Conservation (phyloP, 2,113 vertebrate species). For the Protobothrops flavoviridis region DNA sequence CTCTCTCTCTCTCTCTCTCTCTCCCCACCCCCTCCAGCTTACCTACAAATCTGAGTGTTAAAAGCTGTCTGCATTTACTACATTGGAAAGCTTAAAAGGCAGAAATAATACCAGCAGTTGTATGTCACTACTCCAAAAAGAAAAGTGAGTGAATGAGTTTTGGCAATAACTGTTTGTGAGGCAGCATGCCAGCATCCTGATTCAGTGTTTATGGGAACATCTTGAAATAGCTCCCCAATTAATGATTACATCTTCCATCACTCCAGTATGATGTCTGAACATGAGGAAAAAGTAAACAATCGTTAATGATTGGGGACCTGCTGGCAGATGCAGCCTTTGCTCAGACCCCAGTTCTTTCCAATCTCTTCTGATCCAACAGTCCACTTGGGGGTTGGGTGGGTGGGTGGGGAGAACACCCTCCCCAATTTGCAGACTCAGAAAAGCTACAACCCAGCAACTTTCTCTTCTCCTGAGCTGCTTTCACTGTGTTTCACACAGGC, state of each 20-base stretch:
- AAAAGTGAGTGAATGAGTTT: constrained; percentile 3
- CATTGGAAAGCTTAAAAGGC: constrained; percentile 60
- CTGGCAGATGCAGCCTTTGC: constrained; percentile 58
- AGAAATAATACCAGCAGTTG: constrained; percentile 68
- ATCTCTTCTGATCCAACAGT: constrained; percentile 60
- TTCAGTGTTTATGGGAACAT: constrained; percentile 81
- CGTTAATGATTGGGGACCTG: constrained; percentile 68
- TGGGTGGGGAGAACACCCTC: neutral
- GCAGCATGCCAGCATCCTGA: constrained; percentile 67
- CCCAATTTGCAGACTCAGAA: neutral
- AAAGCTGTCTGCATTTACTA: constrained; percentile 14
- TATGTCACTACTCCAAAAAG: constrained; percentile 38
- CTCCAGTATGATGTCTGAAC: constrained; percentile 62
- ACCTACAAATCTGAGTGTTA: constrained; percentile 28
- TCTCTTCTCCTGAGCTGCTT: constrained; percentile 36
- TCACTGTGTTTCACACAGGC: constrained; percentile 17
- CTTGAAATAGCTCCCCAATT: constrained; percentile 70
- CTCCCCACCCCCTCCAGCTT: neutral
- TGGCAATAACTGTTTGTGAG: constrained; percentile 53
- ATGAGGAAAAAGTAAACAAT: constrained; percentile 68
- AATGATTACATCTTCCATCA: constrained; percentile 65
- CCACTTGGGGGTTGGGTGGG: constrained; percentile 40
- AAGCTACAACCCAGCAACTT: neutral
- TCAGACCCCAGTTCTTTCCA: constrained; percentile 63
- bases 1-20: neutral